Evolutionary conservation across 2,888 invertebrate species (phyloP), one percentile per base, ranked within the genome.

Genomic region (Petrophora chlorosata): DNA sequence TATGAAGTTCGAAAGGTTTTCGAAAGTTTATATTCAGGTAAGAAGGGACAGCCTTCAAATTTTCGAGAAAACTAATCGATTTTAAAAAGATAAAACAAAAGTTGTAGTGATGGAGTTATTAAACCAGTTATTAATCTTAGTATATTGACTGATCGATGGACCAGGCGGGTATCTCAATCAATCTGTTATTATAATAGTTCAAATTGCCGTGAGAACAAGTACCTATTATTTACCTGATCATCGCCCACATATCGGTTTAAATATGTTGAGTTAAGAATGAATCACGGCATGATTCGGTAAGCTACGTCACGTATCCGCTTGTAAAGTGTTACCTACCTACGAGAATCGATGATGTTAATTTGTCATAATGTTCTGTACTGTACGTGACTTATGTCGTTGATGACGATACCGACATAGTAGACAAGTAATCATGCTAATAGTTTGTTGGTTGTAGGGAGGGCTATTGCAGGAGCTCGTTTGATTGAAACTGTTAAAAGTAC

Each of bases 191-290:
- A 73, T 68, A 76, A 76, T 74, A 78, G 70, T 64, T 62, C 65
- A 70, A 77, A 80, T 79, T 75, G 73, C 71, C 77, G 73, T 79
- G 77, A 71, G 77, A 77, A 72, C 74, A 68, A 67, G 62, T 63
- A n/a, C n/a, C n/a, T n/a, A 65, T 68, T 67, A 68, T 76, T 76
- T 79, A 82, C 79, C 79, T 75, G 76, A 70, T 66, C 66, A 53
- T 43, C 76, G 67, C 80, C 80, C 75, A 83, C 80, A 64, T 67
- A 56, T 47, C 62, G 63, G 63, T 70, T 68, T 67, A 56, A 67
- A 67, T 63, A 65, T 59, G 63, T 59, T 55, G 47, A 58, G 63
- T 13, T 65, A 56, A 53, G 64, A 71, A 75, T 75, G 71, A 74
- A 70, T 74, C 72, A 74, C 63, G 49, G 30, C 35, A 13, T 62